Percentiles rank a stretch among this genome's conserved stretches.
Conservation (phyloP, 2,888 invertebrate genomes). For the Lymantria dispar region DNA sequence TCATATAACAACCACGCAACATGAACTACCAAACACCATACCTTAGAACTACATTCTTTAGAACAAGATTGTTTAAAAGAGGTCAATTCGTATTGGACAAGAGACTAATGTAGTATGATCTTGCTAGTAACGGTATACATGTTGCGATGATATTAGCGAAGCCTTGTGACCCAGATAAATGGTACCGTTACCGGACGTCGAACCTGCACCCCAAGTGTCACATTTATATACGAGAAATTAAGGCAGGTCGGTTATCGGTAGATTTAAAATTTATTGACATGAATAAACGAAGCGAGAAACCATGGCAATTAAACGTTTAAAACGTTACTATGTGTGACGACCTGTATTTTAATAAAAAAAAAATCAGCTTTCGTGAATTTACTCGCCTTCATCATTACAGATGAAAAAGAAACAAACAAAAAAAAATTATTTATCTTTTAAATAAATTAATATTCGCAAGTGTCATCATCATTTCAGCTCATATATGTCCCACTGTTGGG, state of each 20-base stretch:
- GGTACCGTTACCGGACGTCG: slow-evolving; percentile 71
- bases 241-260: slow-evolving; percentile 22
- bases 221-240: slow-evolving; percentile 37
- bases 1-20: slow-evolving; percentile 45
- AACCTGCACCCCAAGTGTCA: slow-evolving; percentile 55
- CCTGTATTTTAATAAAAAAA: too few relatives aligned
- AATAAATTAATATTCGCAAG: too few relatives aligned
- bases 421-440: too few relatives aligned
- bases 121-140: slow-evolving; percentile 58
- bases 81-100: slow-evolving; percentile 37
- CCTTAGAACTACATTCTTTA: slow-evolving; percentile 5
- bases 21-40: slow-evolving; percentile 28
- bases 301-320: not conserved
- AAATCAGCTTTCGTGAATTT: too few relatives aligned
- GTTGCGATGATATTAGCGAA: slow-evolving; percentile 73
- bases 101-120: slow-evolving; percentile 54
- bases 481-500: too few relatives aligned
- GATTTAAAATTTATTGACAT: slow-evolving; percentile 8
- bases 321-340: not conserved
- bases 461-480: too few relatives aligned
- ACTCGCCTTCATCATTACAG: too few relatives aligned
- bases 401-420: too few relatives aligned
- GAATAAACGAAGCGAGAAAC: not conserved
- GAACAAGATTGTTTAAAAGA: slow-evolving; percentile 3
- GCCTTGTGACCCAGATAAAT: slow-evolving; percentile 74